Evolutionary conservation across 2,888 invertebrate genomes (phyloP), one percentile per base, ranked within the genome.

Genomic region (Hyles lineata): DNA sequence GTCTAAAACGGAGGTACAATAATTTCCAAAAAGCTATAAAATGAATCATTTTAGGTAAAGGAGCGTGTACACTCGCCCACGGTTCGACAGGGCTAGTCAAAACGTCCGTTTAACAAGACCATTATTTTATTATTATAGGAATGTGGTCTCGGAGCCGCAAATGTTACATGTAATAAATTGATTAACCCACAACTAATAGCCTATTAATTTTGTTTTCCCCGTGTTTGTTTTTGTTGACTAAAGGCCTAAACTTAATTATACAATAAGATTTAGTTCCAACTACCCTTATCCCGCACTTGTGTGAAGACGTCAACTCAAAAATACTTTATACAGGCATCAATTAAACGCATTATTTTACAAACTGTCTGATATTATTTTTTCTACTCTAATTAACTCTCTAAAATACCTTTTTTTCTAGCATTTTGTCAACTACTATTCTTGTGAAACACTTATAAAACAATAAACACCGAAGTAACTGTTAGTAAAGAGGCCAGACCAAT

Each of bases 1-100:
- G 78, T 79, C 78, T 77, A 82, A 82, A 82, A 80, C 79, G 80
- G 78, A 79, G 74, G 76, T 75, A 79, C 81, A 78, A 78, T 82
- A 80, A 81, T 84, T 84, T 82, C 83, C 80, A 83, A 83, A 83
- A 84, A 80, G 69, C 80, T 76, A 82, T 85, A 80, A 81, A 83
- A 82, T 83, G 80, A 84, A 83, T 83, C 85, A 82, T 82, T 81
- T 82, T 82, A 80, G 79, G 82, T 85, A 83, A 86, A 83, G 84
- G 81, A 79, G 82, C 79, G 76, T 83, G 79, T 80, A 83, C 78
- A 82, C 74, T 76, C 82, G 78, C 83, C 83, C 82, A 82, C 76
- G 75, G 76, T 73, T 62, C 73, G 73, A 73, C 70, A 70, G 73
- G 58, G 55, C 73, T 55, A 70, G 70, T 73, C 73, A 70, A 71